Evolutionary conservation across 1,140 invertebrate genomes (phyloP).

Genomic region (Dreissena rostriformis): DNA sequence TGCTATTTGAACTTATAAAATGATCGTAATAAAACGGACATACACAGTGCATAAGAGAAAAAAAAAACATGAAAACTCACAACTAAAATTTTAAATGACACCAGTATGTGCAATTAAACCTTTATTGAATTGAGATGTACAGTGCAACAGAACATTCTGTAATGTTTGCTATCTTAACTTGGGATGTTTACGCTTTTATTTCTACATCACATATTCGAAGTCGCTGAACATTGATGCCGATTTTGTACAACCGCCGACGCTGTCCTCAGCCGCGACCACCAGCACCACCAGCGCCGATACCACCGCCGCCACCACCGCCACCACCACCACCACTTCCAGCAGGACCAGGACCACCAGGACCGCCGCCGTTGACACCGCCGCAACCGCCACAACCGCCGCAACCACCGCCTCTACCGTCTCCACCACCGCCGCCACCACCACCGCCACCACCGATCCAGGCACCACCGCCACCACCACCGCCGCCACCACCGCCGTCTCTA

Average conservation of each 20-base stretch:
- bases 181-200: too few relatives aligned
- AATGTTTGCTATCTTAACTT: too few relatives aligned
- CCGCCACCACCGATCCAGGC: background rate
- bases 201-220: too few relatives aligned
- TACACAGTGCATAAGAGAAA: too few relatives aligned
- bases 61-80: too few relatives aligned
- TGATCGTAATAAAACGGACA: too few relatives aligned
- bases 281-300: slow-evolving; percentile 30
- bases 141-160: too few relatives aligned
- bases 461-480: background rate
- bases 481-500: slow-evolving; percentile 13
- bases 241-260: background rate
- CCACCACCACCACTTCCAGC: slow-evolving; percentile 1
- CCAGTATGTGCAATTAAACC: too few relatives aligned
- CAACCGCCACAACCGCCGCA: background rate
- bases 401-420: background rate
- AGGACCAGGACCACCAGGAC: background rate
- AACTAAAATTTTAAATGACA: too few relatives aligned
- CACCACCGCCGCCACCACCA: background rate
- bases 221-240: too few relatives aligned
- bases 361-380: background rate
- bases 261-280: slow-evolving; percentile 25
- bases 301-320: slow-evolving; percentile 19
- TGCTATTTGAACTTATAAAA: too few relatives aligned
- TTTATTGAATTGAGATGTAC: too few relatives aligned